A percentile compares a stretch with the other conserved stretches of the same genome.
Conservation (phyloP, 2,888 invertebrate species). For the Leucophenga maculata region DNA sequence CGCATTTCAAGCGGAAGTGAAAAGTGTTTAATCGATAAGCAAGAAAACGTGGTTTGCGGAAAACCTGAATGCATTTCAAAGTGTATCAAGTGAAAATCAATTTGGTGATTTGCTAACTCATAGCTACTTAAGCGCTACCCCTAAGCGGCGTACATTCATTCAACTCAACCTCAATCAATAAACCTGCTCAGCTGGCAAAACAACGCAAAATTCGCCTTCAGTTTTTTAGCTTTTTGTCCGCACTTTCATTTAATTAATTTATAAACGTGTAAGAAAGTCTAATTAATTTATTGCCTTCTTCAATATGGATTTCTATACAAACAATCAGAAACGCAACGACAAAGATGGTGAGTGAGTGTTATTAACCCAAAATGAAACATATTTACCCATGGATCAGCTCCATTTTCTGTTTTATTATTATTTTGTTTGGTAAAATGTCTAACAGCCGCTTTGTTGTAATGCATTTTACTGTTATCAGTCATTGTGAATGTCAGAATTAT, state of each 20-base stretch:
- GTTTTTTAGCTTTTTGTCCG: constrained; percentile 29
- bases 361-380: constrained; percentile 32
- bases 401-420: too few relatives aligned
- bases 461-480: too few relatives aligned
- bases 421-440: too few relatives aligned
- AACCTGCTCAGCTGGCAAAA: constrained; percentile 33
- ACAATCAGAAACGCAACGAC: constrained; percentile 47
- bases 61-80: neutral
- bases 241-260: constrained; percentile 50
- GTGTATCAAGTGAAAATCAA: constrained; percentile 37
- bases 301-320: constrained; percentile 65
- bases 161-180: constrained; percentile 38
- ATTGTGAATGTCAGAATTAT: too few relatives aligned
- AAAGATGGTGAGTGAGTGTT: constrained; percentile 63
- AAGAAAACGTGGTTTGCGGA: constrained; percentile 19
- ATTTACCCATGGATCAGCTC: neutral
- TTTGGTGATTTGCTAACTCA: neutral
- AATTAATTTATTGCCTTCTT: neutral
- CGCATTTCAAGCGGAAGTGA: constrained; percentile 30
- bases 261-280: neutral
- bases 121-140: neutral
- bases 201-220: constrained; percentile 34
- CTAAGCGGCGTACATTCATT: constrained; percentile 21
- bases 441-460: too few relatives aligned
- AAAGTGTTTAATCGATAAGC: constrained; percentile 62